Evolutionary conservation across 2,888 invertebrate species (phyloP).

Genomic region (Galerucella calmariensis): DNA sequence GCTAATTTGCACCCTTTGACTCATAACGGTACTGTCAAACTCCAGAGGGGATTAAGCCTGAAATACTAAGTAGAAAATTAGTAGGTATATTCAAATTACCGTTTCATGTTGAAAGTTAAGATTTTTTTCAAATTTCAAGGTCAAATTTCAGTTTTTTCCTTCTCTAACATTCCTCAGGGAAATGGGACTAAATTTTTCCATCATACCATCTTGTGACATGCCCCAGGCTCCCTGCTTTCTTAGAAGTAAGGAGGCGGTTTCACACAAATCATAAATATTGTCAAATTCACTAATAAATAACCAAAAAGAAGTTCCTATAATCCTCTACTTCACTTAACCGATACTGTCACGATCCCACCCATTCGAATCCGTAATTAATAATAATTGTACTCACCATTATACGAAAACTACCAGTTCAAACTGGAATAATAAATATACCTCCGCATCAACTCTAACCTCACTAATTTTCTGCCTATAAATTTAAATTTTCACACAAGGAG

Average conservation of each 20-base stretch:
- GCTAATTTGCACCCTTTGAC: not conserved
- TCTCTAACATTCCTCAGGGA: too few species aligned
- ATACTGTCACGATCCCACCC: constrained; percentile 13
- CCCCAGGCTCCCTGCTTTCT: too few species aligned
- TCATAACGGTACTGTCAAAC: not conserved
- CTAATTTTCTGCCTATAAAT: constrained; percentile 65
- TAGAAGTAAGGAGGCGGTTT: too few species aligned
- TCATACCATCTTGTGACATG: too few species aligned
- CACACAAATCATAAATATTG: too few species aligned
- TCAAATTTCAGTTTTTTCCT: too few species aligned
- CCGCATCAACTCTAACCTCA: constrained; percentile 54
- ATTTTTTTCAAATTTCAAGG: too few species aligned
- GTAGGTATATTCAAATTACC: too few species aligned
- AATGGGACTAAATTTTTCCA: too few species aligned
- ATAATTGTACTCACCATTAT: constrained; percentile 10
- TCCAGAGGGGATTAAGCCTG: too few species aligned
- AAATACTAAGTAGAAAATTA: too few species aligned
- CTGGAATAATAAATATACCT: constrained; percentile 51
- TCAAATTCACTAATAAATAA: not conserved
- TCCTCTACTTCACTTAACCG: not conserved
- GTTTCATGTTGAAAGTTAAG: too few species aligned
- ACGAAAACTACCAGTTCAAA: constrained; percentile 29
- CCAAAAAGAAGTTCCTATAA: not conserved
- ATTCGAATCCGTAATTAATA: constrained; percentile 25
- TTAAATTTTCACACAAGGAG: constrained; percentile 59